A percentile compares a stretch with the other conserved stretches of the same genome.
Evolutionary conservation across 2,797 vertebrate genomes (phyloP).

Genomic region (Sciurus carolinensis): DNA sequence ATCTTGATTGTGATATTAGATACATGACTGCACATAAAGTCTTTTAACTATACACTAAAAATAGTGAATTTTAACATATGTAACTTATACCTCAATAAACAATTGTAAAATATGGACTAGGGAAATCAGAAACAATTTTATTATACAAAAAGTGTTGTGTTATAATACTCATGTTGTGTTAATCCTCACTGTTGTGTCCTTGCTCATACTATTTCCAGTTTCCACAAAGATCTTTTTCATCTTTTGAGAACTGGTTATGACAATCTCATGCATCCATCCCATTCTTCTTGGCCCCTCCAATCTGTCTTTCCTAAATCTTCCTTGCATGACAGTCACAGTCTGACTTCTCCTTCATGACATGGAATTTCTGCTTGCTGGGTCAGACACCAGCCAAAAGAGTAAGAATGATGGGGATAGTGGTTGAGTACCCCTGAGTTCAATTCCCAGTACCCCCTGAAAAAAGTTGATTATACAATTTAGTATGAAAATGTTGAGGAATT

Average conservation of each 20-base stretch:
- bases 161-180: not conserved
- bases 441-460: not conserved
- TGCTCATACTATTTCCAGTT: not conserved
- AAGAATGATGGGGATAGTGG: not conserved
- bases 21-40: not conserved
- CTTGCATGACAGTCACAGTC: not conserved
- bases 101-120: conserved; percentile 12
- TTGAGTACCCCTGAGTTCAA: not conserved
- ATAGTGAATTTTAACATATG: not conserved
- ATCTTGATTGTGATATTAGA: not conserved
- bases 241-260: not conserved
- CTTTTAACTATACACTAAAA: not conserved
- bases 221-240: not conserved
- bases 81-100: not conserved
- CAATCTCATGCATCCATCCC: not conserved
- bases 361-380: not conserved
- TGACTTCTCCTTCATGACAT: not conserved
- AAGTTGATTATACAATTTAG: not conserved
- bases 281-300: not conserved
- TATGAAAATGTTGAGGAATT: conserved; percentile 6
- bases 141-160: not conserved
- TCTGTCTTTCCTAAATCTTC: not conserved
- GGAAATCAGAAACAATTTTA: conserved; percentile 12
- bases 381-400: not conserved
- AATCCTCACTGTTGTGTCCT: not conserved